Evolutionary conservation across 2,797 vertebrate species (phyloP), one percentile per base, ranked within the genome.

Genomic region (Pseudochirops cupreus): DNA sequence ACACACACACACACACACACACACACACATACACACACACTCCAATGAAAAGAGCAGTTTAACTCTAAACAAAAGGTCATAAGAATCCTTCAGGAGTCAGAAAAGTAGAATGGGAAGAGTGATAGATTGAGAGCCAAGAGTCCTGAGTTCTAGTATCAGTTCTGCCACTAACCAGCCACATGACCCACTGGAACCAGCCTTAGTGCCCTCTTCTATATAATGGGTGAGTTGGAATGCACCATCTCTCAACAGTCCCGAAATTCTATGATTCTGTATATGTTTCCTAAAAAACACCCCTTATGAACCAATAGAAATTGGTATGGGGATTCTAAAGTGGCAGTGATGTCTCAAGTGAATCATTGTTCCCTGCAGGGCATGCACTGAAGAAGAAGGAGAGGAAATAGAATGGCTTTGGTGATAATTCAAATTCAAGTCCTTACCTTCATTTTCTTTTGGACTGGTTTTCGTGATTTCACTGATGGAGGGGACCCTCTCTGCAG

Each of bases 251-350:
- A 16, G 59, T n/a, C 31, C 33, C 18, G 18, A 74, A 74, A 74
- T 74, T 74, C 33, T n/a, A 18, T 39, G 62, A 18, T 74, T 74
- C 31, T 82, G 7, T 46, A 10, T 21, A 46, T 82, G 67, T 82
- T 39, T 5, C 24, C n/a, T 46, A 46, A 82, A 82, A 46, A 82
- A 82, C 18, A 39, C 24, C n/a, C 14, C n/a, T 74, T 59, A 74
- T 74, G 4, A 74, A 74, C 62, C 33, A 74, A 39, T 74, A 74
- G n/a, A 74, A 54, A 54, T 57, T 53, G 74, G 26, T 94, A 94
- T 97, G 96, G 96, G 96, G 97, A 96, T 97, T 95, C 0, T 93
- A 95, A 54, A 91, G 91, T 97, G 95, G 57, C 56, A 54, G 96
- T 94, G 91, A 87, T 91, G 82, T 0, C 0, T 58, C 95, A 92